These are phyloP conservation scores for Boloria euphrosyne DNA, from an alignment of 2,888 invertebrate genomes.

Conservation along the genomic window DNA sequence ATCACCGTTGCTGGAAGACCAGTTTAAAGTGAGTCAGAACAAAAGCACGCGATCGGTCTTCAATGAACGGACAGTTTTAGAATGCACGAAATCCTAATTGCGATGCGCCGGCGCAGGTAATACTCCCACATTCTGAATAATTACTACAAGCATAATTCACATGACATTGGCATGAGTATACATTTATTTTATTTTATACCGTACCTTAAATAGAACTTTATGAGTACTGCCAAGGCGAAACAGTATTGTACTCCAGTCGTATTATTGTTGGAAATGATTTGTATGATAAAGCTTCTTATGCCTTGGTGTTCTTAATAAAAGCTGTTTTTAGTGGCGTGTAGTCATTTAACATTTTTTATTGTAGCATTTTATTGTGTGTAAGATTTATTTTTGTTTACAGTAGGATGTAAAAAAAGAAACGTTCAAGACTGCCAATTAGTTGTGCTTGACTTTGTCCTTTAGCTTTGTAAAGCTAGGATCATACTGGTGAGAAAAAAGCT, in stretches of 20 bases:
- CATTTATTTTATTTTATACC: constrained; percentile 35
- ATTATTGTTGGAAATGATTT: constrained; percentile 19
- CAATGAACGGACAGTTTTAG: constrained; percentile 52
- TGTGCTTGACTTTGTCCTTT: no score
- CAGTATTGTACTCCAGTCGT: constrained; percentile 3
- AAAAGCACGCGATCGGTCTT: constrained; percentile 47
- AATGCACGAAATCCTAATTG: constrained; percentile 46
- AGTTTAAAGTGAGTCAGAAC: constrained; percentile 38
- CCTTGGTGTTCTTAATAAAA: constrained; percentile 13
- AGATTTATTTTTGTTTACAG: not conserved
- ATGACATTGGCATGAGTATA: constrained; percentile 37
- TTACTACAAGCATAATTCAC: constrained; percentile 40
- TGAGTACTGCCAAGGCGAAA: constrained; percentile 27
- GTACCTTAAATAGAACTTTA: constrained; percentile 33
- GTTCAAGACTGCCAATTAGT: not conserved
- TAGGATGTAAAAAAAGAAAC: not conserved
- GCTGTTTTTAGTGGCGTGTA: not conserved
- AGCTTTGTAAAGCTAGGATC: no score
- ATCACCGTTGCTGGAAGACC: constrained; percentile 1
- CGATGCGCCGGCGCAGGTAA: constrained; percentile 48
- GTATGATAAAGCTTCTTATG: constrained; percentile 9
- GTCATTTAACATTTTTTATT: not conserved
- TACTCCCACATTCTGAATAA: constrained; percentile 36
- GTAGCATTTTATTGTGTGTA: constrained; percentile 6
- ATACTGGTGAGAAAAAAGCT: no score